Conservation (phyloP, 23 tunicate species). For the Clavelina lepadiformis region DNA sequence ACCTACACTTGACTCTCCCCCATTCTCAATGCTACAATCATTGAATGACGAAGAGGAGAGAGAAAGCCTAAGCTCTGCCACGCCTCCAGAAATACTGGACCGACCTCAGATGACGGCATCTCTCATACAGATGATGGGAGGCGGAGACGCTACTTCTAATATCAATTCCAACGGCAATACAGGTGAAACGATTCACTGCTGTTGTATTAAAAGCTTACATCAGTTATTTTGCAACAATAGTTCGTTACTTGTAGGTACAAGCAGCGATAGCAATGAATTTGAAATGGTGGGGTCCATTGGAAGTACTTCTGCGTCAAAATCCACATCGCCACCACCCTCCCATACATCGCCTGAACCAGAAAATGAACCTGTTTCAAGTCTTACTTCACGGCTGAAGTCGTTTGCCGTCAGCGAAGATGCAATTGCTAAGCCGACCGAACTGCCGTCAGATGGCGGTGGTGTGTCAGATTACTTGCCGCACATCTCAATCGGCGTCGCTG, state of each 20-base stretch:
- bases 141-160: slow-evolving; percentile 14
- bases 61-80: slow-evolving; percentile 64
- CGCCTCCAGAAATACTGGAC: slow-evolving; percentile 90
- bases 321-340: background rate
- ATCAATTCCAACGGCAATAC: slow-evolving; percentile 2
- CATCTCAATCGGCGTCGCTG: slow-evolving; percentile 87
- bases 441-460: slow-evolving; percentile 9
- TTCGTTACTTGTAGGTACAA: slow-evolving; percentile 3
- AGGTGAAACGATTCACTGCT: background rate
- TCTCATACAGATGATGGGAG: slow-evolving; percentile 64
- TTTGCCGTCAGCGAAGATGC: background rate
- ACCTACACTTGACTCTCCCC: slow-evolving; percentile 38
- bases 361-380: background rate
- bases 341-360: background rate
- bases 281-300: slow-evolving; percentile 25
- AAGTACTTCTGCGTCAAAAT: background rate
- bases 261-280: slow-evolving; percentile 46
- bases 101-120: slow-evolving; percentile 83
- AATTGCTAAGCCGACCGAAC: background rate
- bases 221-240: background rate
- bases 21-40: slow-evolving; percentile 48
- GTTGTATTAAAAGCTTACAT: background rate
- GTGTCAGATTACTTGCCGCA: slow-evolving; percentile 76
- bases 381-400: background rate
- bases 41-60: slow-evolving; percentile 49